Conservation (phyloP, 2,797 vertebrate genomes). For the Enteromius argenteus region DNA sequence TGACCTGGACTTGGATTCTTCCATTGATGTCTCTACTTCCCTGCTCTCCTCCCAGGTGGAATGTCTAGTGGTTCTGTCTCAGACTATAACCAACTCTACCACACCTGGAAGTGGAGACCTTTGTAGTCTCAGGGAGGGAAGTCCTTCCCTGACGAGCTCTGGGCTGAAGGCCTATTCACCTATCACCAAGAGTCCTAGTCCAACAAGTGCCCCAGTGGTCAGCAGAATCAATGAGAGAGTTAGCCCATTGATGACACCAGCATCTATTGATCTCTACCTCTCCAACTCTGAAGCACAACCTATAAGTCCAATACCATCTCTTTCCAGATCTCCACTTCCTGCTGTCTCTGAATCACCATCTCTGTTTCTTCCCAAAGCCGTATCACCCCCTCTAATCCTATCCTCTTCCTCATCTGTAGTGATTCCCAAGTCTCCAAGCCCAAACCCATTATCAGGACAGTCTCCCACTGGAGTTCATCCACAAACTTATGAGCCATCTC, state of each 20-base stretch:
- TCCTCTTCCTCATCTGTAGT: constrained; percentile 58
- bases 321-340: constrained; percentile 21
- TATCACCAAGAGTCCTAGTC: constrained; percentile 60
- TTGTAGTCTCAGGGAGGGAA: constrained; percentile 66
- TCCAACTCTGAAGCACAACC: constrained; percentile 26
- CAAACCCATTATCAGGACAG: constrained; percentile 36
- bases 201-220: constrained; percentile 52
- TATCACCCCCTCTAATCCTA: constrained; percentile 62
- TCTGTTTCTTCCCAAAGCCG: constrained; percentile 56
- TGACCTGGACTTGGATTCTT: constrained; percentile 68
- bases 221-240: constrained; percentile 28
- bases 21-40: constrained; percentile 68
- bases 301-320: constrained; percentile 22
- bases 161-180: constrained; percentile 57
- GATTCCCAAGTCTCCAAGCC: constrained; percentile 45
- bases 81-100: constrained; percentile 60
- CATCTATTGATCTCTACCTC: constrained; percentile 26
- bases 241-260: constrained; percentile 33
- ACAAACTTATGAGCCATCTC: constrained; percentile 61
- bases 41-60: constrained; percentile 68
- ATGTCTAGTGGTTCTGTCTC: constrained; percentile 69
- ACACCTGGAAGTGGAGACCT: constrained; percentile 11
- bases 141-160: constrained; percentile 69
- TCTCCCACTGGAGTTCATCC: constrained; percentile 40
- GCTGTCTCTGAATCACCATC: constrained; percentile 19